Percentiles rank a stretch among this genome's conserved stretches.
Evolutionary conservation across 2,797 vertebrate genomes (phyloP).

Genomic region (Margarornis squamiger): DNA sequence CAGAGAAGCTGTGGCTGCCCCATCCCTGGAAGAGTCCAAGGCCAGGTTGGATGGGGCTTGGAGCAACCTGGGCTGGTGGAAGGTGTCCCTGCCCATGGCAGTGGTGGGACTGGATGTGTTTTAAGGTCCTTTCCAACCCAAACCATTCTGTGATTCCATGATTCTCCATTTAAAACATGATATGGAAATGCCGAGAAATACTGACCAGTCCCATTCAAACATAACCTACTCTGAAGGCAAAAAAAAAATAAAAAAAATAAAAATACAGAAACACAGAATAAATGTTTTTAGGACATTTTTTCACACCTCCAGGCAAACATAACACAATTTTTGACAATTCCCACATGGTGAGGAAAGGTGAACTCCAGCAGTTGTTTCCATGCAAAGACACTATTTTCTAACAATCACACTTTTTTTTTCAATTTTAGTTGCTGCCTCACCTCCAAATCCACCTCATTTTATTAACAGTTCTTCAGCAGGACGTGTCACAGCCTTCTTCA

Average conservation of each 20-base stretch:
- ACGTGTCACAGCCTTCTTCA: not conserved
- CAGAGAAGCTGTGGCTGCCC: not conserved
- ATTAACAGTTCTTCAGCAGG: not conserved
- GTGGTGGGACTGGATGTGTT: not conserved
- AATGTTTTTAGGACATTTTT: not conserved
- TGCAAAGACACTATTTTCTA: not conserved
- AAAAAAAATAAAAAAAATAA: not conserved
- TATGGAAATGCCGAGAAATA: not conserved
- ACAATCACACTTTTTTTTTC: not conserved
- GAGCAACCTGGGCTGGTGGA: rapidly evolving
- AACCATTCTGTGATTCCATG: not conserved
- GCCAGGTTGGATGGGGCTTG: not conserved
- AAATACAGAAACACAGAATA: not conserved
- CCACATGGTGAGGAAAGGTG: not conserved
- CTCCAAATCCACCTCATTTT: not conserved
- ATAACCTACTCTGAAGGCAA: not conserved
- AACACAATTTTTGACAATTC: not conserved
- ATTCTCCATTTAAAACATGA: not conserved
- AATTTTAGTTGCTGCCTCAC: not conserved
- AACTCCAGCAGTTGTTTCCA: not conserved
- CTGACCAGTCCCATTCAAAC: not conserved
- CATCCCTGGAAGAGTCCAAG: not conserved
- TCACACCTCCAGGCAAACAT: rapidly evolving
- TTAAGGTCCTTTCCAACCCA: not conserved
- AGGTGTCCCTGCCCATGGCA: not conserved